Conservation (phyloP, 2,113 vertebrate species). For the Bucco capensis region DNA sequence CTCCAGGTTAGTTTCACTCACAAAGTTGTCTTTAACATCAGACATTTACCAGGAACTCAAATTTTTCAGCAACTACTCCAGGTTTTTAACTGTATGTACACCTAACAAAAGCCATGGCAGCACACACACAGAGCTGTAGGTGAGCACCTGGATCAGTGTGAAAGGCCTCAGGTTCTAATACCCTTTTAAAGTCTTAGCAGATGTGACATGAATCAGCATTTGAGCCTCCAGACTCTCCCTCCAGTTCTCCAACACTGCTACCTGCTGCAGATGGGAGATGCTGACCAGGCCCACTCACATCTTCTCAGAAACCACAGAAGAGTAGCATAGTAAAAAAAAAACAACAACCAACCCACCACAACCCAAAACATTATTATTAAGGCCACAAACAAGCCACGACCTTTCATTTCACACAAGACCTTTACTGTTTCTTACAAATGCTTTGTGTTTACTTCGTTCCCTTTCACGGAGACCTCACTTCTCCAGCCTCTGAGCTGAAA, state of each 20-base stretch:
- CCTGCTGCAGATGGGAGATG: fast-evolving
- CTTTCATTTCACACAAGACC: not conserved
- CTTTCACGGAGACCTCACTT: not conserved
- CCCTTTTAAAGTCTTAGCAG: not conserved
- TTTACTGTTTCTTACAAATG: not conserved
- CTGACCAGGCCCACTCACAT: not conserved
- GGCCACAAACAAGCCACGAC: not conserved
- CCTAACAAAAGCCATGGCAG: not conserved
- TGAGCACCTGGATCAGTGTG: not conserved
- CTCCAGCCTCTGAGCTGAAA: not conserved
- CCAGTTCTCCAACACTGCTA: not conserved
- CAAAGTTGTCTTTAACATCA: not conserved
- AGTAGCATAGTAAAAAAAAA: not conserved
- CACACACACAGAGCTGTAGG: not conserved
- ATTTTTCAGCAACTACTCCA: not conserved
- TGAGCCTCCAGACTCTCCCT: not conserved
- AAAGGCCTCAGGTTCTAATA: not conserved
- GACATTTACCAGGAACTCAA: not conserved
- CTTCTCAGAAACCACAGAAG: not conserved
- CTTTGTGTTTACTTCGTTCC: not conserved
- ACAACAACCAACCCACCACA: too few relatives aligned
- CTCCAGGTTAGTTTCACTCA: not conserved
- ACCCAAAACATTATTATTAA: not conserved
- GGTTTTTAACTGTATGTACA: not conserved
- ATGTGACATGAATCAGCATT: not conserved